Percentiles rank a stretch among this genome's conserved stretches.
Evolutionary conservation across 2,888 invertebrate genomes (phyloP).

Genomic region (Drosophila hamatofila): DNA sequence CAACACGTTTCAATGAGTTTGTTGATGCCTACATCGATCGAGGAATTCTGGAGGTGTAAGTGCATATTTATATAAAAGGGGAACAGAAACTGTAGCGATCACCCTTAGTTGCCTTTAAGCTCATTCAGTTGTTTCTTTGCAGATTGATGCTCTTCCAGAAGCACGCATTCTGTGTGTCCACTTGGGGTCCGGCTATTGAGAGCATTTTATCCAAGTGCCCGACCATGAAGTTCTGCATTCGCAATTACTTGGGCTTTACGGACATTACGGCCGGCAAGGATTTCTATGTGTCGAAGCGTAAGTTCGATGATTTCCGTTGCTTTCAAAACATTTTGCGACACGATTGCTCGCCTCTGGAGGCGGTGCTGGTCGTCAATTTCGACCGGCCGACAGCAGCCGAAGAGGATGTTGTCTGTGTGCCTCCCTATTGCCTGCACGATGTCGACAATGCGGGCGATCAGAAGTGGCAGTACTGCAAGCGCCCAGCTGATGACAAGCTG

Average conservation of each 20-base stretch:
- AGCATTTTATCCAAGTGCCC: constrained; percentile 87
- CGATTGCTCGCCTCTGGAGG: constrained; percentile 80
- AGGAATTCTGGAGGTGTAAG: constrained; percentile 80
- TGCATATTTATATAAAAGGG: background rate
- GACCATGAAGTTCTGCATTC: constrained; percentile 88
- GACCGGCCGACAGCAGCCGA: constrained; percentile 48
- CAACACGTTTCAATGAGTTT: constrained; percentile 75
- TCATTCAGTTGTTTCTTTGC: background rate
- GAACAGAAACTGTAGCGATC: too few species aligned
- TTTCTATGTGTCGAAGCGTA: constrained; percentile 78
- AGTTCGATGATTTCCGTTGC: constrained; percentile 73
- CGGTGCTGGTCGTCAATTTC: constrained; percentile 81
- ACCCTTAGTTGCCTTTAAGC: background rate
- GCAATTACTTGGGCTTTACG: constrained; percentile 87
- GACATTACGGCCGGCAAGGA: constrained; percentile 86
- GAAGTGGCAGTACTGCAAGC: constrained; percentile 78
- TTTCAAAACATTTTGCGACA: constrained; percentile 71
- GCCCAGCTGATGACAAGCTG: constrained; percentile 70
- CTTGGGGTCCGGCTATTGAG: constrained; percentile 88
- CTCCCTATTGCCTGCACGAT: constrained; percentile 36
- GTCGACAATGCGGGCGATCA: constrained; percentile 39
- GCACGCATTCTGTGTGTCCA: constrained; percentile 85
- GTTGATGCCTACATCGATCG: constrained; percentile 74
- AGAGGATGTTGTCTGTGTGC: constrained; percentile 56
- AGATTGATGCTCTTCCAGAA: constrained; percentile 79